Base-by-base conservation (phyloP, 2,888 invertebrate genomes). In the Papilio elwesi region DNA sequence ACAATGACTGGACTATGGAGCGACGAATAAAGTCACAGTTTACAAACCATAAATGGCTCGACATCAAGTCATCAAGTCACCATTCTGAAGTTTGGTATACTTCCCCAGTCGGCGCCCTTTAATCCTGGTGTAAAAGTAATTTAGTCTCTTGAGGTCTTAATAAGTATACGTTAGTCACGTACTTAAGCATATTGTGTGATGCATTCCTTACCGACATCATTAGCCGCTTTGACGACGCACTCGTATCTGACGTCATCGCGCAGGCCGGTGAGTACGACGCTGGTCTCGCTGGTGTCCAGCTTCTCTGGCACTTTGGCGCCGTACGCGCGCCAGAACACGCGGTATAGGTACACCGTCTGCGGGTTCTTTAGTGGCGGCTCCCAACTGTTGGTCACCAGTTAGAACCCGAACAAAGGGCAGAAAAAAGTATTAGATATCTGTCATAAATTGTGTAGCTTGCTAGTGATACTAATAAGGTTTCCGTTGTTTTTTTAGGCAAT, bases 331-430 rank as follows among this genome's bases (percentile, higher is more conserved):
- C 97, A 97, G 91, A 97, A 97, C 77, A 97, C 96, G 77, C 97
- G 95, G 93, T 98, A 98, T 78, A 97, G 94, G 90, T 97, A 97
- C 1, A 97, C 97, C 0, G 96, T 96, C 77, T 96, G 95, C 0
- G 97, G 97, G 89, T 98, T 97, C 90, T 97, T 97, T 55, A 94
- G 86, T 6, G 98, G 97, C 9, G 96, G 95, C 78, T 97, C 97
- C 97, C 97, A 98, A 76, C 95, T 95, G 81, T 74, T 9, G 8
- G 12, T n/a, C 8, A 55, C 26, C 10, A 11, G 0, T 26, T 5
- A 11, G 5, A 65, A 13, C 12, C 12, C 13, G 43, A 38, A 16
- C 26, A 55, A 8, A 55, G 15, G 16, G 26, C 1, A 55, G 9
- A 16, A 12, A 52, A 11, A 53, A 53, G 12, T 7, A 11, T 15